Conservation (phyloP, 2,797 vertebrate species). For the Sebastes taczanowskii region DNA sequence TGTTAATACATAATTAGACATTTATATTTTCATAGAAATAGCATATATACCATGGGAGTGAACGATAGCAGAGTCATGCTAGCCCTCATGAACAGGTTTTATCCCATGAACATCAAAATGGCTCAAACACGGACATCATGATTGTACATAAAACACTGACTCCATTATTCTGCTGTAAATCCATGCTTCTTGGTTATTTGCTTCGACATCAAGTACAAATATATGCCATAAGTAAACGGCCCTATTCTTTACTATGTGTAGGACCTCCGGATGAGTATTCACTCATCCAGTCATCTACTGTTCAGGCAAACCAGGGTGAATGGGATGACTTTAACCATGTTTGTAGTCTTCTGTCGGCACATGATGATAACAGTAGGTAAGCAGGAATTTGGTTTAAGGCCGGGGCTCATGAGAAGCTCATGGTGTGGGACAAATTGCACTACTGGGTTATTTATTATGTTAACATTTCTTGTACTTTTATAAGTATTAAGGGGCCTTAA, state of each 20-base stretch:
- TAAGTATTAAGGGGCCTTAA: not conserved
- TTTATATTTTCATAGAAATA: slow-evolving; percentile 84
- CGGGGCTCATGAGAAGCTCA: slow-evolving; percentile 20
- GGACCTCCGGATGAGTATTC: slow-evolving; percentile 46
- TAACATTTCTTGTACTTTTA: slow-evolving; percentile 10
- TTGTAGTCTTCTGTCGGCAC: not conserved
- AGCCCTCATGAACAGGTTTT: slow-evolving; percentile 83
- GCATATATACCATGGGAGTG: slow-evolving; percentile 75
- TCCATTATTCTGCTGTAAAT: slow-evolving; percentile 75
- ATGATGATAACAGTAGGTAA: not conserved
- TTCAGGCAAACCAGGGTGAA: slow-evolving; percentile 33
- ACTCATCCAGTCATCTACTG: slow-evolving; percentile 32
- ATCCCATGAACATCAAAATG: slow-evolving; percentile 80
- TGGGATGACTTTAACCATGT: not conserved
- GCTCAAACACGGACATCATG: slow-evolving; percentile 78
- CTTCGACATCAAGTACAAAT: slow-evolving; percentile 74
- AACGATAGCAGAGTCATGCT: slow-evolving; percentile 83
- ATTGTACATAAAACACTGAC: slow-evolving; percentile 81
- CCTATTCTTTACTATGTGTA: slow-evolving; percentile 53
- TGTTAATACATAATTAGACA: slow-evolving; percentile 84
- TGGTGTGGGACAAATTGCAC: not conserved
- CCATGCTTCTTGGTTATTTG: slow-evolving; percentile 82
- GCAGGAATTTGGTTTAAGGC: slow-evolving; percentile 38
- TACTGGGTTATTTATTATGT: not conserved
- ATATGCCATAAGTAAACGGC: slow-evolving; percentile 67